Evolutionary conservation across 2,797 vertebrate species (phyloP).

Genomic region (Aplochiton taeniatus): DNA sequence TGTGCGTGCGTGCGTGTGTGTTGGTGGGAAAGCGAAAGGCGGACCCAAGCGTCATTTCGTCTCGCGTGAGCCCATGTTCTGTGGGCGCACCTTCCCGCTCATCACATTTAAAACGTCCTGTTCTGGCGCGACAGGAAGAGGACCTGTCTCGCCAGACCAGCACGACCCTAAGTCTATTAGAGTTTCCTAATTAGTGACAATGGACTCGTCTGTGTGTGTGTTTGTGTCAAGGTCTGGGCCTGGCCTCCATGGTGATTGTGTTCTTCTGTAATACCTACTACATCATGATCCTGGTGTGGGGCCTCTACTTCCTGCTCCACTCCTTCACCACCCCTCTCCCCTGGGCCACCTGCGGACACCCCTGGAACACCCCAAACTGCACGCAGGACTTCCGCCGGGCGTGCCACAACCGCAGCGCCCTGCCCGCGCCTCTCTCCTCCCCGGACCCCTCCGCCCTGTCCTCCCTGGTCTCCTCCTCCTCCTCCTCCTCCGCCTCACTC

Average conservation of each 20-base stretch:
- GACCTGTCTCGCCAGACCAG: too few relatives aligned
- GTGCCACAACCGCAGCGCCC: conserved; percentile 69
- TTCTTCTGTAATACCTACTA: conserved; percentile 89
- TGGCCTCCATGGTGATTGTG: conserved; percentile 86
- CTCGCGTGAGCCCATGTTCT: too few relatives aligned
- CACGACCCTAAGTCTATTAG: too few relatives aligned
- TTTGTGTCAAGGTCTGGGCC: conserved; percentile 72
- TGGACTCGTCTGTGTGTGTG: too few relatives aligned
- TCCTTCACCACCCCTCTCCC: conserved; percentile 81
- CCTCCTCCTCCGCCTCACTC: conserved; percentile 34
- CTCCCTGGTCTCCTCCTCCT: conserved; percentile 17
- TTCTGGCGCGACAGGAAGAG: too few relatives aligned
- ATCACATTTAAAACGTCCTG: too few relatives aligned
- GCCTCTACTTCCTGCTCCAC: conserved; percentile 83
- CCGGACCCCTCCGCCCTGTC: conserved; percentile 38
- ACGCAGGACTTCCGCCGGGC: conserved; percentile 77
- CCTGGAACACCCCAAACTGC: conserved; percentile 84
- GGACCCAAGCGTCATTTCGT: too few relatives aligned
- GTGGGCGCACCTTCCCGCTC: too few relatives aligned
- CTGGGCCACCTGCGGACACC: conserved; percentile 82
- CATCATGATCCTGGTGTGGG: conserved; percentile 87
- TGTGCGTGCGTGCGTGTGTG: not conserved
- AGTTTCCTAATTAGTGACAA: too few relatives aligned
- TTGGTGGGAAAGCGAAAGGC: not conserved
- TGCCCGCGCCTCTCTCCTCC: conserved; percentile 26